Base-by-base conservation (phyloP, 1,140 invertebrate species). In the Hyphantria cunea region DNA sequence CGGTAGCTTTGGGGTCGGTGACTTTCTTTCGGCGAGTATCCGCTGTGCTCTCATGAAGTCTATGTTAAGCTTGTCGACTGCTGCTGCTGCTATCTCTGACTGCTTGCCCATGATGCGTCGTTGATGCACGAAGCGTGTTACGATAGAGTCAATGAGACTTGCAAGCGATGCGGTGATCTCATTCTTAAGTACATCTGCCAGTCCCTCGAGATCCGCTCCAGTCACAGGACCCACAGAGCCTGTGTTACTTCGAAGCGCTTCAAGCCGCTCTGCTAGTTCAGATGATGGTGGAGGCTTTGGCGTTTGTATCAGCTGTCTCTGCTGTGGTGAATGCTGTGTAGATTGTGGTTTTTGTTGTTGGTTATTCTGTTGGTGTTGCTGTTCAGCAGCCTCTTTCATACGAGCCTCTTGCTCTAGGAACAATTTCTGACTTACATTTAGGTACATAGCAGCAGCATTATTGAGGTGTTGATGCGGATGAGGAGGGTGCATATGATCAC, bases 101-200 rank as follows among this genome's bases (percentile, higher is more conserved):
- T 96, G 95, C 80, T 96, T 96, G 47, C 93, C 94, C 58, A 95
- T 91, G 68, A 94, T 94, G 68, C 95, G 92, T 59, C 94, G 93
- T 77, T 96, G 96, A 67, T 97, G 96, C 41, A 97, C 93, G 78
- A 97, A 97, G 66, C 96, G 93, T 11, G 94, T 94, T 45, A 98
- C 93, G 52, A 98, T 96, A 8, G 95, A 96, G 86, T 98, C 97
- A 63, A 98, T 96, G n/a, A 98, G 91, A 61, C 94, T 95, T 5
- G 95, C 94, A 44, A 98, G 83, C 5, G 95, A 97, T 53, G 96
- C 94, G 11, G 95, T 95, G 60, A 98, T 96, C 92, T 98, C 97
- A 37, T 94, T 94, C 91, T 98, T 98, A 0, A 98, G 92, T 45
- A 95, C 94, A 72, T 98, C 97, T 6, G 96, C 96, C 44, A 98